These are phyloP conservation scores for Camelus bactrianus DNA, from an alignment of 2,113 vertebrate species.

Conservation along the genomic window DNA sequence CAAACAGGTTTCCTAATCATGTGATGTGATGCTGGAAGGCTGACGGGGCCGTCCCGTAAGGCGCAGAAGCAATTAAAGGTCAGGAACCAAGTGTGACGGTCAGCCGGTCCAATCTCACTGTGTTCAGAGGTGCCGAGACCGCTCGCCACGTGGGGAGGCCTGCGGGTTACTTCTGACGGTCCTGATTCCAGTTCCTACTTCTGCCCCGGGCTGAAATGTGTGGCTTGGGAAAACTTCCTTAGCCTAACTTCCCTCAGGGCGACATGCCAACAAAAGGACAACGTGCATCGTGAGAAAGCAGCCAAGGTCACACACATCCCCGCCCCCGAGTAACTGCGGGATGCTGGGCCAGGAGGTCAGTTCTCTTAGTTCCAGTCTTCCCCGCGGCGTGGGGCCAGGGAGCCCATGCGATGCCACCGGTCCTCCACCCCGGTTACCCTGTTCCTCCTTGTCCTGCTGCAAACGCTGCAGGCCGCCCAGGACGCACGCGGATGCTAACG, in stretches of 20 bases:
- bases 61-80: not conserved
- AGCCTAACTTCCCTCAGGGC: not conserved
- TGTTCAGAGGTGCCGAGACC: not conserved
- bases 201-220: not conserved
- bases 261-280: not conserved
- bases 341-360: not conserved
- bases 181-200: not conserved
- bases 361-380: not conserved
- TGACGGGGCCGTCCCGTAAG: not conserved
- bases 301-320: not conserved
- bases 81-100: not conserved
- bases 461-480: not conserved
- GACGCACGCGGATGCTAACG: not conserved
- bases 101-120: fast-evolving
- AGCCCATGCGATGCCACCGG: not conserved
- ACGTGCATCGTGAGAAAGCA: not conserved
- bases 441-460: not conserved
- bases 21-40: not conserved
- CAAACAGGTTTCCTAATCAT: not conserved
- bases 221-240: not conserved
- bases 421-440: not conserved
- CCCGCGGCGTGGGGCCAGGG: fast-evolving
- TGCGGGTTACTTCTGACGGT: not conserved
- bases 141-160: not conserved
- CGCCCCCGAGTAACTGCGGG: not conserved